phyloP scores from a whole-genome alignment of 2,113 vertebrate genomes.

The Excalfactoria chinensis region DNA sequence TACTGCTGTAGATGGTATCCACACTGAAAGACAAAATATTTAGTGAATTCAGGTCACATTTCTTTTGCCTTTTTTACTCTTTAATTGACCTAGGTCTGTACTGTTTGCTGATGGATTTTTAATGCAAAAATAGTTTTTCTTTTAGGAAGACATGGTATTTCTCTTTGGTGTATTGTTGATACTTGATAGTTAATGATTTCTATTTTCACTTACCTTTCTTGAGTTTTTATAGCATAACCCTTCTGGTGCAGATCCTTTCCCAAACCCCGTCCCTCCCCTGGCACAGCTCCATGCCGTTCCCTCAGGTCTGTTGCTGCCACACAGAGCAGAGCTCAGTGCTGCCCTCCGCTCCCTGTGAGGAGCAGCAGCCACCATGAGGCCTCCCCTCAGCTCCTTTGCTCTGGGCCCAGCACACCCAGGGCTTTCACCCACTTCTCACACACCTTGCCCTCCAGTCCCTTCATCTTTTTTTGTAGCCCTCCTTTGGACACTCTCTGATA shows the following conservation, averaged over 20 bases:
- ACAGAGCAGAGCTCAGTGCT: neutral
- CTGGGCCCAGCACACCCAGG: no score
- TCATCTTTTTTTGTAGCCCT: no score
- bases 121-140: neutral
- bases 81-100: neutral
- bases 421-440: no score
- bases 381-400: neutral
- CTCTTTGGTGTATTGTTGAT: neutral
- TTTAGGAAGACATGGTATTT: neutral
- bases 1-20: neutral
- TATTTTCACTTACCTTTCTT: neutral
- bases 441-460: no score
- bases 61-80: neutral
- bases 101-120: neutral
- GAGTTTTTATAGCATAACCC: neutral
- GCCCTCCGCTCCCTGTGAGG: neutral
- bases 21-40: neutral
- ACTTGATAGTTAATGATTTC: neutral
- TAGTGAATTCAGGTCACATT: neutral
- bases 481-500: no score
- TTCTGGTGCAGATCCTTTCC: neutral
- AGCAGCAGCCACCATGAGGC: neutral
- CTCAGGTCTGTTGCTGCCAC: neutral
- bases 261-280: neutral
- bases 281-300: neutral